A percentile compares a stretch with the other conserved stretches of the same genome.
Evolutionary conservation across 2,113 vertebrate genomes (phyloP).

Genomic region (Charina bottae): DNA sequence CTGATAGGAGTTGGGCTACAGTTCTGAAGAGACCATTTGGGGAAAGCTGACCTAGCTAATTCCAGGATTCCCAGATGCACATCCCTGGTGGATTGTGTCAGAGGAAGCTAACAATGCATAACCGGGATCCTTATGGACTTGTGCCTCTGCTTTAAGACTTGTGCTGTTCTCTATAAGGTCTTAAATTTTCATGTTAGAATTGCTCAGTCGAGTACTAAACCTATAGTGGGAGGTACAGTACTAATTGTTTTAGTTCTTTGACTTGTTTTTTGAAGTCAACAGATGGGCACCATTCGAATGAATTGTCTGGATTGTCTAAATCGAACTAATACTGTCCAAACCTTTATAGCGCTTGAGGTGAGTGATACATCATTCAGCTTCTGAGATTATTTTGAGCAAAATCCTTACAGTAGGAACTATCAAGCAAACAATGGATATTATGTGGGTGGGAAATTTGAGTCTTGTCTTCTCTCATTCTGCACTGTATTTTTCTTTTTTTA

Average conservation of each 20-base stretch:
- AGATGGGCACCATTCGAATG: conserved; percentile 78
- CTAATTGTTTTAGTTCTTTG: conserved; percentile 36
- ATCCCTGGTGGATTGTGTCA: background rate
- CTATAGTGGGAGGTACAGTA: background rate
- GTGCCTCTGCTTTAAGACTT: background rate
- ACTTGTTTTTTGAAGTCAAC: conserved; percentile 69
- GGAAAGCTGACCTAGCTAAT: background rate
- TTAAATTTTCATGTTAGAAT: background rate
- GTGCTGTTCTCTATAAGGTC: background rate
- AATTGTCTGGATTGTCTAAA: conserved; percentile 82
- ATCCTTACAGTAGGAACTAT: background rate
- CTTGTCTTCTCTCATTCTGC: background rate
- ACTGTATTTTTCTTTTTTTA: background rate
- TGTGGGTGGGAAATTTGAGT: background rate
- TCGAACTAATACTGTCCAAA: conserved; percentile 78
- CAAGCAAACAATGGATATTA: background rate
- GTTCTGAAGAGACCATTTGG: background rate
- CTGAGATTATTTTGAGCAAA: background rate
- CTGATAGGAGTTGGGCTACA: background rate
- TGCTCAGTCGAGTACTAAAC: background rate
- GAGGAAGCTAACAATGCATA: background rate
- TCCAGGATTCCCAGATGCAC: background rate
- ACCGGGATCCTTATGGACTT: background rate
- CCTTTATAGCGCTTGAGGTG: conserved; percentile 79
- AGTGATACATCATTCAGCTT: conserved; percentile 43